Base-by-base conservation (phyloP, 2,797 vertebrate species). In the Microchirus variegatus region DNA sequence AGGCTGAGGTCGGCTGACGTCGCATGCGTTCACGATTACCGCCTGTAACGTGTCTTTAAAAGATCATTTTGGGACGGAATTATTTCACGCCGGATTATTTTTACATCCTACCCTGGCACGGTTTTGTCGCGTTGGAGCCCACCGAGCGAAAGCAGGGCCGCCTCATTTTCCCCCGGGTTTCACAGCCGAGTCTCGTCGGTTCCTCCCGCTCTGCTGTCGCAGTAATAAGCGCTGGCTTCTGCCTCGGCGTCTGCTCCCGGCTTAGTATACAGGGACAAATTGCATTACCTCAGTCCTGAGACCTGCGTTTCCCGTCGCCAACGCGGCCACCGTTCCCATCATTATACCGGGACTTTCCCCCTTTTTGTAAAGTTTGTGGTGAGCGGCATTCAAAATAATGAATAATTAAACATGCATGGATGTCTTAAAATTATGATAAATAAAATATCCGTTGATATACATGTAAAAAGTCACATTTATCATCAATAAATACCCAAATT, bases 1-100 rank as follows among this genome's bases (percentile, higher is more conserved):
- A 68, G 61, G 76, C 60, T 73, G 82, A 75, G 84, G 79, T 76
- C 61, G 73, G 68, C 67, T 81, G 82, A 82, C 63, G 75, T 82
- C 72, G 57, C 72, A 70, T 60, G 62, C 61, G 45, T 75, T 83
- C 73, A 83, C 77, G 75, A 84, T 81, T 81, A 64, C 73, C 36
- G 67, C 70, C 67, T 58, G 50, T 61, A 87, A 69, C 75, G n/a
- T 81, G 69, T 85, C 78, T 83, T 86, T 89, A 85, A 89, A 89
- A 87, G 77, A 70, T 60, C 77, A 84, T 90, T 78, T 5, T 80
- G 63, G 71, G 77, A 70, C 70, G 70, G 70, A 81, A 86, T 86
- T 82, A 77, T 80, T 85, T 81, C 70, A 84, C 74, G 69, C 68
- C 42, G 70, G 68, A 82, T 82, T 87, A 83, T 84, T 83, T 86